Evolutionary conservation across 1,140 invertebrate species (phyloP).

Genomic region (Hypsibius dujardini): DNA sequence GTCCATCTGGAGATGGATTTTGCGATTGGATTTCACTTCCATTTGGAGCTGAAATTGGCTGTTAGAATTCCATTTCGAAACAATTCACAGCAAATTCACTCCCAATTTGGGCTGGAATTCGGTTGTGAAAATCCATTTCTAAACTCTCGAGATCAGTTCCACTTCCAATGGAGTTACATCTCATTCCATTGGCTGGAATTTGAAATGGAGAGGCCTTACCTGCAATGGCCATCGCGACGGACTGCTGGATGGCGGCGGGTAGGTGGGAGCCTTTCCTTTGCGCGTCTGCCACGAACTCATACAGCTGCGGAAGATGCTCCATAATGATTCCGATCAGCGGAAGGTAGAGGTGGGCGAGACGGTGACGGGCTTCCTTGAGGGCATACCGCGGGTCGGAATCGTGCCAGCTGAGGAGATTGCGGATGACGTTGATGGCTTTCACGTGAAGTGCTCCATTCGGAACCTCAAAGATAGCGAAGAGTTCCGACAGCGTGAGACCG

Average conservation of each 20-base stretch:
- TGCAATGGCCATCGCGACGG: constrained; percentile 53
- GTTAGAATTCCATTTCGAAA: too few relatives aligned
- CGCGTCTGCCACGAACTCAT: constrained; percentile 39
- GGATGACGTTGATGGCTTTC: constrained; percentile 58
- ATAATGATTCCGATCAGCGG: constrained; percentile 70
- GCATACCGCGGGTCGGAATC: constrained; percentile 67
- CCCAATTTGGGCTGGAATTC: too few relatives aligned
- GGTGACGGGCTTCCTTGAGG: constrained; percentile 51
- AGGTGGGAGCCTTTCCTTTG: constrained; percentile 28
- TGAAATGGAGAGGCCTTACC: too few relatives aligned
- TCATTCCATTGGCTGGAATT: constrained; percentile 20
- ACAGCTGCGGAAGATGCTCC: constrained; percentile 61
- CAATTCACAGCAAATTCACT: too few relatives aligned
- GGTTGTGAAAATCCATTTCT: too few relatives aligned
- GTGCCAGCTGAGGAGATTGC: constrained; percentile 62
- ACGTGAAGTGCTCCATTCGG: constrained; percentile 58
- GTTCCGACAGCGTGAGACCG: constrained; percentile 65
- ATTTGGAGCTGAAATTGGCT: too few relatives aligned
- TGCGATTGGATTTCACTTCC: too few relatives aligned
- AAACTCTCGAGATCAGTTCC: too few relatives aligned
- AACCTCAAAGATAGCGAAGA: constrained; percentile 61
- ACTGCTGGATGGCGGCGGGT: constrained; percentile 41
- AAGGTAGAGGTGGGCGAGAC: constrained; percentile 71
- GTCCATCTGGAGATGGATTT: too few relatives aligned
- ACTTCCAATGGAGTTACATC: constrained; percentile 11